These are phyloP conservation scores for Oryzias woworae DNA, from an alignment of 2,113 vertebrate species.

Conservation along the genomic window DNA sequence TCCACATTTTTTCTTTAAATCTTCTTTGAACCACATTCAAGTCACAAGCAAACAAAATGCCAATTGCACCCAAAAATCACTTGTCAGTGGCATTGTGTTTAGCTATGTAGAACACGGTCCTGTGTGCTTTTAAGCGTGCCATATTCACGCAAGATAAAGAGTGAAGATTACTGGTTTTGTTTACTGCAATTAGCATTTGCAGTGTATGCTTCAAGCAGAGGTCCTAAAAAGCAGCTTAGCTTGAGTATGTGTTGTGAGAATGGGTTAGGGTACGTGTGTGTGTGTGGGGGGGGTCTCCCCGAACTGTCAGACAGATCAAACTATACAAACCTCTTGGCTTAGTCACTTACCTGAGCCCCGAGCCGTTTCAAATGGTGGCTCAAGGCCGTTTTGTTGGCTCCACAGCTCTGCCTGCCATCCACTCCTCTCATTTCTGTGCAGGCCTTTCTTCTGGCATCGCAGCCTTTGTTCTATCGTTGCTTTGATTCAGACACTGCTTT, in stretches of 20 bases:
- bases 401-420: slow-evolving; percentile 1
- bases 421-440: slow-evolving; percentile 1
- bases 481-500: slow-evolving; percentile 13
- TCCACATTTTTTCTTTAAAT: no score
- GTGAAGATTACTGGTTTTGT: slow-evolving; percentile 1
- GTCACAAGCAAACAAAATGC: neutral
- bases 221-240: slow-evolving; percentile 2
- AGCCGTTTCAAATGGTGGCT: slow-evolving; percentile 29
- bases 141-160: slow-evolving; percentile 5
- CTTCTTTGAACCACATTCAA: no score
- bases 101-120: slow-evolving; percentile 3
- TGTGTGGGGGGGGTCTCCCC: slow-evolving; percentile 3
- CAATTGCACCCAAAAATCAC: slow-evolving; percentile 6
- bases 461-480: slow-evolving; percentile 10
- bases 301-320: slow-evolving; percentile 21
- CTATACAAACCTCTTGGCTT: slow-evolving; percentile 21
- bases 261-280: neutral
- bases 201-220: slow-evolving; percentile 10
- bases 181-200: slow-evolving; percentile 4
- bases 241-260: neutral
- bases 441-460: slow-evolving; percentile 16
- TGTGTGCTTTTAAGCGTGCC: neutral
- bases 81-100: neutral
- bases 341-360: slow-evolving; percentile 34
- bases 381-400: slow-evolving; percentile 4